Evolutionary conservation across 2,888 invertebrate species (phyloP), one percentile per base, ranked within the genome.

Genomic region (Deroplatys truncata): DNA sequence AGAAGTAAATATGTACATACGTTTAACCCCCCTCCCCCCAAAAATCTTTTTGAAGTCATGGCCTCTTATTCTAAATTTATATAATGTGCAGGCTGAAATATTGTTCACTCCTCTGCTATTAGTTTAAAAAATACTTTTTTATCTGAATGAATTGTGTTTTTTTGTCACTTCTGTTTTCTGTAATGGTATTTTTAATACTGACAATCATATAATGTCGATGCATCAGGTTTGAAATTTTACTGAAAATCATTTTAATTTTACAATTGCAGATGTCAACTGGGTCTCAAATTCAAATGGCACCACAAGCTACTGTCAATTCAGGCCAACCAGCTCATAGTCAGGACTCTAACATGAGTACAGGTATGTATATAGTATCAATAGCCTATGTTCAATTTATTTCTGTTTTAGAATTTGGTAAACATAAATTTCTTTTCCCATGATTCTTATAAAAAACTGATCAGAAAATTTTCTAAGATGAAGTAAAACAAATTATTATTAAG

Each of bases 341-440:
- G 95, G 98, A 98, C 96, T 98, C 98, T 95, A 98, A 98, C 96
- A 98, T 98, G 97, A 98, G 98, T 96, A 98, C 98, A 96, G 97
- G 97, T 97, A 95, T 95, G 94, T 94, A 29, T 72, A 85, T 15
- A 43, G 43, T 13, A 43, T 43, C 35, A 56, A 56, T 56, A 16
- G 16, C 16, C 15, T 1, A 16, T 56, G 20, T 56, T 56, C 20
- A 16, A 5, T 56, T 72, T 20, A 5, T 56, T 72, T 20, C 43
- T 72, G 56, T 72, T 72, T 72, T 56, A 56, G 3, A 13, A 20
- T 56, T 15, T 56, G 1, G 56, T 56, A 56, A 56, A 72, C 5
- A 20, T 72, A 72, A 20, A 5, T 72, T 72, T 5, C 20, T 0
- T 20, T 72, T 72, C 20, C 7, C 13, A 43, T 43, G 2, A 43